Evolutionary conservation across 1,140 invertebrate genomes (phyloP), one percentile per base, ranked within the genome.

Genomic region (Drosophila mayri): DNA sequence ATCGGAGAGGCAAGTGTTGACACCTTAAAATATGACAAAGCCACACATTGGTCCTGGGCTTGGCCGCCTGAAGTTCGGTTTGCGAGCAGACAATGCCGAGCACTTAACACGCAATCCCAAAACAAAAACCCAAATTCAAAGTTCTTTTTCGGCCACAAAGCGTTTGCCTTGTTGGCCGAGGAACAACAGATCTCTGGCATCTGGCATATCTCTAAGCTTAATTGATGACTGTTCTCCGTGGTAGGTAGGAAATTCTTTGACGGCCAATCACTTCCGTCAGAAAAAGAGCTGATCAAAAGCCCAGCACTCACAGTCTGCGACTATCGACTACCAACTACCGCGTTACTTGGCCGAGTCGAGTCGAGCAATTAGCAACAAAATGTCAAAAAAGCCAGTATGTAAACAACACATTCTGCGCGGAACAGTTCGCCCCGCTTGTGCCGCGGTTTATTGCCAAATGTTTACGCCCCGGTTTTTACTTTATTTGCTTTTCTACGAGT

Each of bases 341-440:
- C 32, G 10, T 70, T 49, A 44, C 49, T 60, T 47, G 54, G 60
- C 38, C 58, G 28, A 55, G 37, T 20, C 52, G 38, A 58, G 81
- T 20, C 52, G 35, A 58, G 81, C 78, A 88, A 88, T 90, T 88
- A 88, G 78, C 85, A 88, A 64, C 44, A 73, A 81, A 81, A 72
- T 81, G 85, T 81, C 78, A 85, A 88, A 90, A 90, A 81, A 38
- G 12, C 46, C 20, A 38, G 18, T 40, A 63, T 43, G 63, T 43
- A 63, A 75, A 75, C 57, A 77, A 66, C 38, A 38, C 47, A 67
- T 74, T 70, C 57, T 59, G 37, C 74, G 35, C 30, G 30, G 52
- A 79, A 79, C 80, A 79, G 20, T 65, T 75, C 22, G 35, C 37
- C 22, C 37, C 47, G 70, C 70, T 62, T 80, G 65, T 71, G 78